Evolutionary conservation across 2,113 vertebrate species (phyloP).

Genomic region (Vulpes lagopus): DNA sequence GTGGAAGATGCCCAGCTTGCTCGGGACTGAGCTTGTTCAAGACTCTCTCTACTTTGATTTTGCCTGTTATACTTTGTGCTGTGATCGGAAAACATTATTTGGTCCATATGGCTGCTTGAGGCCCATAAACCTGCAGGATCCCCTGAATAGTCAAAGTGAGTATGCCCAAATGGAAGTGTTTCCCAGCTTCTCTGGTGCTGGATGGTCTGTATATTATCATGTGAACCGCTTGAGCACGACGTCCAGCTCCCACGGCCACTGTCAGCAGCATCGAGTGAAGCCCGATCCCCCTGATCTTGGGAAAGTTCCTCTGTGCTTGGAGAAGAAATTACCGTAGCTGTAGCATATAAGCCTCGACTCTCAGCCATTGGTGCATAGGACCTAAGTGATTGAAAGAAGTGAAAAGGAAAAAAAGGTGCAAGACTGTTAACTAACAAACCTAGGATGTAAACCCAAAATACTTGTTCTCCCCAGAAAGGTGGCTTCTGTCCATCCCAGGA

Average conservation of each 20-base stretch:
- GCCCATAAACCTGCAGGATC: constrained; percentile 90
- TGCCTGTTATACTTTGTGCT: constrained; percentile 89
- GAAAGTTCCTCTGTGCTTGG: constrained; percentile 97
- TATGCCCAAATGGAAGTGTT: constrained; percentile 92
- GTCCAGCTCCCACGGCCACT: constrained; percentile 99
- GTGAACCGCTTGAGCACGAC: constrained; percentile 98
- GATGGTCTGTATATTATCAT: constrained; percentile 99
- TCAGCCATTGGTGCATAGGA: constrained; percentile 95
- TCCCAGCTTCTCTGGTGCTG: constrained; percentile 99
- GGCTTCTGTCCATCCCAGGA: neutral
- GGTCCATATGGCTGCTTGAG: constrained; percentile 89
- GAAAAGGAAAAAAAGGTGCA: neutral
- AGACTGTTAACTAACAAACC: neutral
- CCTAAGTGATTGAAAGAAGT: constrained; percentile 81
- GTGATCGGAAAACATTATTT: constrained; percentile 88
- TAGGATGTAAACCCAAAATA: neutral
- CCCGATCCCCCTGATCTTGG: constrained; percentile 97
- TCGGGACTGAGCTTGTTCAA: constrained; percentile 94
- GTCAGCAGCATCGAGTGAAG: constrained; percentile 97
- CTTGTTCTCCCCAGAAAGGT: neutral
- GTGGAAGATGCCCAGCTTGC: constrained; percentile 98
- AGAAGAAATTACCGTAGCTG: constrained; percentile 95
- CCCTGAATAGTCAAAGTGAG: constrained; percentile 88
- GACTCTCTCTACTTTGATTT: constrained; percentile 89
- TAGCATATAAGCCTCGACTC: constrained; percentile 93